Base-by-base conservation (phyloP, 2,113 vertebrate genomes). In the Pluvialis apricaria region DNA sequence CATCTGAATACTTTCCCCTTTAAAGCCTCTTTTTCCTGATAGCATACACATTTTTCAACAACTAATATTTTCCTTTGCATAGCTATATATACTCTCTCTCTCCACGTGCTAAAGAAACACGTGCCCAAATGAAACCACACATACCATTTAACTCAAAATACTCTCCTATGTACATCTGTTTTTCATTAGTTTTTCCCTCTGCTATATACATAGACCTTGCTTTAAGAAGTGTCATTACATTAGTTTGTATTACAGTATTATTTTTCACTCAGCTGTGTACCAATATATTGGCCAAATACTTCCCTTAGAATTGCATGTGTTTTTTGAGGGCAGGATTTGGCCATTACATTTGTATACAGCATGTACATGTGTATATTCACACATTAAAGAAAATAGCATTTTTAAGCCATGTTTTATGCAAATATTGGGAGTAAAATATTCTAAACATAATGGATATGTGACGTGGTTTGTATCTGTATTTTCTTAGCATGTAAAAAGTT, bases 151-250 rank as follows among this genome's bases (percentile, higher is more conserved):
- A 79, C 79, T 92, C 84, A 71, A 91, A 96, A 82, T 42, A 78
- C 77, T 97, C 52, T 93, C 76, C 44, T 84, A 28, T 13, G 6
- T 82, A 73, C 97, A 96, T 98, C 98, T 98, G 97, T 51, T 97
- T 89, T 88, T 95, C 81, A 81, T 98, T 97, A 98, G 71, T 82
- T 96, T 96, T 96, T 9, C 88, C 94, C 94, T 92, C 87, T 97
- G 95, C 76, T 95, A 54, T 89, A 69, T 76, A 87, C 89, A 96
- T 90, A 92, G 92, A 36, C 73, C 94, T 96, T 73, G 22, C 97
- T 97, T 97, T 95, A 96, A 98, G 95, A 97, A 60, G 47, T 78
- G 92, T 91, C 95, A 96, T 86, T 92, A 44, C 52, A 71, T 92
- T 89, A 13, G 71, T 94, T 97, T 93, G 70, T 72, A 80, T 87